A percentile compares a stretch with the other conserved stretches of the same genome.
Conservation (phyloP, 2,888 invertebrate species). For the Tyria jacobaeae region DNA sequence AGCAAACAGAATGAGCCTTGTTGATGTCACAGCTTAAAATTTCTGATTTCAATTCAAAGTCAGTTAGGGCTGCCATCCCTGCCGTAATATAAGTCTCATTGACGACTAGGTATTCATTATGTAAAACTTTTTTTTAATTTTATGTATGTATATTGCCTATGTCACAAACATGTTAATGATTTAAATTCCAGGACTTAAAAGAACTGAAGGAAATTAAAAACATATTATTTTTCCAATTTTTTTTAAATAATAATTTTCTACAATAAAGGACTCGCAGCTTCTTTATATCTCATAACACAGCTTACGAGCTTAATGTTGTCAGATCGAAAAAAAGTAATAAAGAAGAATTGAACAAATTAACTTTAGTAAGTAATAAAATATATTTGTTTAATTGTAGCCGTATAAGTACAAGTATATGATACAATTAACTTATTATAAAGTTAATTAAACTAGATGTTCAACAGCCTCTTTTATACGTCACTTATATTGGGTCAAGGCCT, state of each 20-base stretch:
- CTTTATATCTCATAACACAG: background rate
- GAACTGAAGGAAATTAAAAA: background rate
- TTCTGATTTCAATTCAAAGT: constrained; percentile 53
- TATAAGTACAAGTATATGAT: background rate
- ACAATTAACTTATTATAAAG: too few relatives aligned
- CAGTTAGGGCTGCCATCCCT: constrained; percentile 33
- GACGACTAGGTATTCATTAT: background rate
- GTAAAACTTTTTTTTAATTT: too few relatives aligned
- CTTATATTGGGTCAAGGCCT: too few relatives aligned
- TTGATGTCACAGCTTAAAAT: constrained; percentile 64
- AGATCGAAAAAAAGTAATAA: background rate
- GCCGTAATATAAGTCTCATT: background rate
- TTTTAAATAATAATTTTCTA: background rate
- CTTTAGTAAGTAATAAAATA: background rate
- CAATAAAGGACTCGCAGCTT: background rate
- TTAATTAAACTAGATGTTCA: too few relatives aligned
- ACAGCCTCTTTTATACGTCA: too few relatives aligned
- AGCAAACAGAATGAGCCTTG: constrained; percentile 63
- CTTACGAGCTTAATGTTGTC: background rate
- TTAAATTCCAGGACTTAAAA: background rate
- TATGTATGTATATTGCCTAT: background rate
- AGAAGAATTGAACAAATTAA: background rate
- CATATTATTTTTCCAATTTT: background rate
- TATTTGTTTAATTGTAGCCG: background rate
- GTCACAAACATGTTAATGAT: background rate